Evolutionary conservation across 2,888 invertebrate species (phyloP), one percentile per base, ranked within the genome.

Genomic region (Clanis bilineata): DNA sequence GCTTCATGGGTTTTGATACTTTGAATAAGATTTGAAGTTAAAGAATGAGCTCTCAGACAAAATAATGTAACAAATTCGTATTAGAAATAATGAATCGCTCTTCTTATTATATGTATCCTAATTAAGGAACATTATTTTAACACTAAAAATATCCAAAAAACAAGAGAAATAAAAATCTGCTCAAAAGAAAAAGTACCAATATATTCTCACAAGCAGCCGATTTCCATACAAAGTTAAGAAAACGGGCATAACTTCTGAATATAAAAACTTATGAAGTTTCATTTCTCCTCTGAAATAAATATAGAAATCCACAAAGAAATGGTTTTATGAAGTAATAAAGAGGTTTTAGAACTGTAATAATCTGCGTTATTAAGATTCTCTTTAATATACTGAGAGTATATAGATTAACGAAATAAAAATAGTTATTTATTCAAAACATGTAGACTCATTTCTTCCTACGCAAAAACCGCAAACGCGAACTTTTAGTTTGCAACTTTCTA

Each of bases 1-100:
- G 65, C 65, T 10, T 18, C 23, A 22, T 28, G 2, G 54, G 25
- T 70, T 61, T 78, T 77, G 73, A 71, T 74, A 74, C 69, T 74
- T 64, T 56, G n/a, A n/a, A n/a, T n/a, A n/a, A n/a, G n/a, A n/a
- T n/a, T n/a, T n/a, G n/a, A n/a, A n/a, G n/a, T n/a, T n/a, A n/a
- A n/a, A n/a, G n/a, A n/a, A n/a, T 21, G 21, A 21, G 44, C 10
- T 22, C 15, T 22, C 44, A 9, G 44, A 44, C 22, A 10, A 10
- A 44, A 22, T 32, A 44, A 10, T 7, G 36, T 15, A 41, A 15
- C 18, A 44, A 22, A 22, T 44, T 21, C 0, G 10, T 10, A 15
- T 6, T 6, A 7, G 22, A 44, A 22, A 22, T 10, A 22, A 22
- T 12, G 22, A 44, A 9, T 22, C 44, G 15, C 10, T 41, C 18